Base-by-base conservation (phyloP, 2,113 vertebrate species). In the Trogon melanurus region DNA sequence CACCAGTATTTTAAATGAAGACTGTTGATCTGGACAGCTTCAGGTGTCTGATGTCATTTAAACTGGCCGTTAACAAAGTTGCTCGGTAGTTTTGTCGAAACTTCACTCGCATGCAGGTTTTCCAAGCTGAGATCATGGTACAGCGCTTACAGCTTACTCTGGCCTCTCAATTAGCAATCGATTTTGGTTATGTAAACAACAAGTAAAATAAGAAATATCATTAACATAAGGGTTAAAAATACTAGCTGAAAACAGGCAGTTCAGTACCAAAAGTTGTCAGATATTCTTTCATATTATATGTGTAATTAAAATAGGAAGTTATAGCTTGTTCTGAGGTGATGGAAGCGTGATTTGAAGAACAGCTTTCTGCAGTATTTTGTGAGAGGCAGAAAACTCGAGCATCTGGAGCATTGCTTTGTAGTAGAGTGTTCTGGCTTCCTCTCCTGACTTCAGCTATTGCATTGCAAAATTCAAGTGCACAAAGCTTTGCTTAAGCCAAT, bases 401-500 rank as follows among this genome's bases (percentile, higher is more conserved):
- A 54, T 67, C 9, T 25, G 50, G 48, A 47, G 54, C 72, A 50
- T 74, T 92, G 93, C 81, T 32, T 82, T 5, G 26, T 27, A 81
- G 56, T 18, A 21, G 38, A 71, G 60, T 38, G 48, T 75, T 83
- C 94, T 92, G 84, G n/a, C 89, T 95, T 93, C 84, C 74, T 88
- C 79, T 91, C 66, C 87, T 85, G 89, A 38, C 61, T 85, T 89
- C 62, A 87, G 61, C 78, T 87, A 32, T 65, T 95, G 83, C 65
- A 91, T 95, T 95, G 91, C 93, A 92, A 89, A 92, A 96, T 70
- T 25, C 21, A 38, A 75, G 47, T 47, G 62, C 58, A 79, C 82
- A 79, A 82, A 79, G 73, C 85, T 96, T 94, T 94, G 80, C 84
- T 91, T 89, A 92, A 95, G 66, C 48, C 53, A 81, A 2, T 72